Percentiles rank a stretch among this genome's conserved stretches.
phyloP scores from a whole-genome alignment of 2,113 vertebrate species.

The Alaudala cheleensis region DNA sequence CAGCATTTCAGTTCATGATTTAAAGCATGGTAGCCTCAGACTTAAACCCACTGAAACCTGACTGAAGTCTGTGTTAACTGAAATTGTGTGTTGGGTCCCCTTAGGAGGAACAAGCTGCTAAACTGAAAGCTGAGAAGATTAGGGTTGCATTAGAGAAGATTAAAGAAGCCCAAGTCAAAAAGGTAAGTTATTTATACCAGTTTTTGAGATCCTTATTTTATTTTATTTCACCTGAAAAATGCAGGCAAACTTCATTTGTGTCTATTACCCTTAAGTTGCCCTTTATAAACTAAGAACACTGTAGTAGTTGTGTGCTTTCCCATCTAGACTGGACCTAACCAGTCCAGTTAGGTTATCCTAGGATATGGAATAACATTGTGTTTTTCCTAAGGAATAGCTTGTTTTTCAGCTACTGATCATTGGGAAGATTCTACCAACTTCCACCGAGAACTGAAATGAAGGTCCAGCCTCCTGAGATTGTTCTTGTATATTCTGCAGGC shows the following conservation, averaged over 20 bases:
- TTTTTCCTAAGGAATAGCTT: neutral
- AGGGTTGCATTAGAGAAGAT: conserved; percentile 97
- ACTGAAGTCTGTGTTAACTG: conserved; percentile 33
- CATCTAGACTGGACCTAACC: neutral
- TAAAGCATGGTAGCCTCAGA: neutral
- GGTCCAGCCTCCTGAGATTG: neutral
- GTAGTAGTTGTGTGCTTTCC: neutral
- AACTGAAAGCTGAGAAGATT: conserved; percentile 97
- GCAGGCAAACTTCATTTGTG: neutral
- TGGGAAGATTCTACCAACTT: neutral
- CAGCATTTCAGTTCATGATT: conserved; percentile 10
- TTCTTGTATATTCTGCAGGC: neutral
- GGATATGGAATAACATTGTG: neutral
- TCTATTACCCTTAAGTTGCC: neutral
- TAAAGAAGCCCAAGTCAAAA: conserved; percentile 99
- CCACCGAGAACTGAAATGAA: neutral
- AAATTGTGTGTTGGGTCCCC: conserved; percentile 48
- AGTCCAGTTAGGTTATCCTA: neutral
- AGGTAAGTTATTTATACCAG: conserved; percentile 75
- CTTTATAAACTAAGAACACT: neutral
- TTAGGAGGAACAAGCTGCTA: conserved; percentile 97
- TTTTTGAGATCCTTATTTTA: neutral
- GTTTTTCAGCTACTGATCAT: neutral
- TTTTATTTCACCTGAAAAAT: neutral
- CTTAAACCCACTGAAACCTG: neutral